Evolutionary conservation across 2,797 vertebrate species (phyloP).

Genomic region (Yasuhikotakia modesta): DNA sequence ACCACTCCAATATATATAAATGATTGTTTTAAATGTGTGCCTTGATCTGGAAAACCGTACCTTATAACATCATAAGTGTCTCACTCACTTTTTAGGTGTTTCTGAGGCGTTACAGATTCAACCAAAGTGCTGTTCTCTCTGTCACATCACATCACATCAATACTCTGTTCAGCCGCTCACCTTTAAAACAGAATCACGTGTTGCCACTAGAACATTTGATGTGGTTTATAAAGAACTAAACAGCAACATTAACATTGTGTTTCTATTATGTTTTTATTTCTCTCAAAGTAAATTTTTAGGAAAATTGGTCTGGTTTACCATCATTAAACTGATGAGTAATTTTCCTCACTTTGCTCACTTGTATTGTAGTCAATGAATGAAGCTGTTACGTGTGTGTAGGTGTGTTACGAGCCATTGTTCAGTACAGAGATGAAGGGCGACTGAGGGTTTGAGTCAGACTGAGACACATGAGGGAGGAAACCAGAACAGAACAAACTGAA

Average conservation of each 20-base stretch:
- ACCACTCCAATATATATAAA: too few species aligned
- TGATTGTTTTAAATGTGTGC: too few species aligned
- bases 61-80: too few species aligned
- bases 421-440: conserved; percentile 5
- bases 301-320: neutral
- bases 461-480: neutral
- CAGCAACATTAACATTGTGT: neutral
- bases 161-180: too few species aligned
- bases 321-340: neutral
- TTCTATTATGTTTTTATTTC: too few species aligned
- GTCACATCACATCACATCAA: too few species aligned
- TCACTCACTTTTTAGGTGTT: too few species aligned
- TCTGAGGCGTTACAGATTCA: too few species aligned
- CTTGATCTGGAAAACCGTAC: too few species aligned
- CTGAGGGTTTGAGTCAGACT: conserved; percentile 25
- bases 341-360: neutral
- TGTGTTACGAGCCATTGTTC: conserved; percentile 11
- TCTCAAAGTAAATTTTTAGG: neutral
- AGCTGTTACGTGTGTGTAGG: conserved; percentile 5
- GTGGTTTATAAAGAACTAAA: neutral
- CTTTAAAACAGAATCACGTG: neutral
- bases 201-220: neutral
- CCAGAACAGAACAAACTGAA: neutral
- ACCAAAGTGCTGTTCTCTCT: too few species aligned
- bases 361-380: conserved; percentile 11